A percentile compares a stretch with the other conserved stretches of the same genome.
These are phyloP conservation scores for Limnephilus marmoratus DNA, from an alignment of 2,888 invertebrate species.

Conservation along the genomic window DNA sequence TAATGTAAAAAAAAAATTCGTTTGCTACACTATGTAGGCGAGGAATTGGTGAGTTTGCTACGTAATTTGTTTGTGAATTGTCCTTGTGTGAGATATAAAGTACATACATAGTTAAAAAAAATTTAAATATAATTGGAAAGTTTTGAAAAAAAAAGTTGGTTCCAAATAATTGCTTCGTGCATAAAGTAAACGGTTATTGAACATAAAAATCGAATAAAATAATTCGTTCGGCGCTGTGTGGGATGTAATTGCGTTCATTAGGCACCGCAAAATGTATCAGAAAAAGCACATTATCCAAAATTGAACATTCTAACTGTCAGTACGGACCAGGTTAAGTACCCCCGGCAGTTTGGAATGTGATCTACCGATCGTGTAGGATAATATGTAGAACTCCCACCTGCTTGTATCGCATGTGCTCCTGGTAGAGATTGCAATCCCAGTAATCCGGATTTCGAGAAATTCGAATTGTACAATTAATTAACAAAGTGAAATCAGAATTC, in stretches of 20 bases:
- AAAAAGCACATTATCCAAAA: constrained; percentile 14
- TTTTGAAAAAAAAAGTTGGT: too few relatives aligned
- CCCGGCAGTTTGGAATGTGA: constrained; percentile 55
- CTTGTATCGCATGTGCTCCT: constrained; percentile 27
- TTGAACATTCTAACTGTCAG: constrained; percentile 53
- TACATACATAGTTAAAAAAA: too few relatives aligned
- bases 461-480: too few relatives aligned
- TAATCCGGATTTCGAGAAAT: too few relatives aligned
- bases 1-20: too few relatives aligned
- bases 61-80: too few relatives aligned
- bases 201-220: neutral
- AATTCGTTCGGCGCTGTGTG: neutral
- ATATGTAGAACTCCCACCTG: constrained; percentile 23
- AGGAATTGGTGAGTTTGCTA: too few relatives aligned
- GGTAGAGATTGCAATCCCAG: neutral
- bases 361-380: constrained; percentile 44
- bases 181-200: neutral
- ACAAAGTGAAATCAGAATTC: too few relatives aligned
- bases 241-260: constrained; percentile 10
- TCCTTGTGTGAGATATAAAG: too few relatives aligned
- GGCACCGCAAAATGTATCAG: constrained; percentile 30
- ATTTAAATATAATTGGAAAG: too few relatives aligned
- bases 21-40: too few relatives aligned
- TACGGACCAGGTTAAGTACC: neutral
- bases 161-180: neutral